A percentile compares a stretch with the other conserved stretches of the same genome.
Conservation (phyloP, 2,797 vertebrate species). For the Lophotriccus pileatus region DNA sequence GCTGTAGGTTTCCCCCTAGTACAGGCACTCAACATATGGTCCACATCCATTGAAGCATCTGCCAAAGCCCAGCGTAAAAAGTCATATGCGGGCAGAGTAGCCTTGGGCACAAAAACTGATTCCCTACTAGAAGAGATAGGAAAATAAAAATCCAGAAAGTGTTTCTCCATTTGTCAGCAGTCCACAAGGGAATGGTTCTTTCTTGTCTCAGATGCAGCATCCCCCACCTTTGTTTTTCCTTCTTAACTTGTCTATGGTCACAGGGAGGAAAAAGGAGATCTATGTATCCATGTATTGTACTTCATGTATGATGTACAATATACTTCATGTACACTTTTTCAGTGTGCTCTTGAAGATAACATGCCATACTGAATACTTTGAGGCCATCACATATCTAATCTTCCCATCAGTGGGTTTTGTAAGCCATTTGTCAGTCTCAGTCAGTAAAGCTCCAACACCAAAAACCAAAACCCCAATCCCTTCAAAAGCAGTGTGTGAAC, state of each 20-base stretch:
- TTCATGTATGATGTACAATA: too few species aligned
- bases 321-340: too few species aligned
- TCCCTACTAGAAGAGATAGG: background rate
- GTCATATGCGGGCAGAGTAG: background rate
- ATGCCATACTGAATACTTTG: fast-evolving
- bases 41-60: background rate
- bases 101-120: background rate
- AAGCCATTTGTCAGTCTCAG: background rate
- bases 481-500: background rate
- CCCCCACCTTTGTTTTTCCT: background rate
- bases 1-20: background rate
- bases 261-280: background rate
- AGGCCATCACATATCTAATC: background rate
- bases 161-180: background rate
- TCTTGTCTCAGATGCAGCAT: background rate
- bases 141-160: background rate
- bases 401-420: background rate
- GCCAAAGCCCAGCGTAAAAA: background rate
- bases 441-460: background rate
- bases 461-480: background rate
- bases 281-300: background rate
- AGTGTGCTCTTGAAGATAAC: background rate
- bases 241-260: fast-evolving
- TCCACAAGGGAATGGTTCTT: background rate
- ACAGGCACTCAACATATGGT: background rate